Conservation (phyloP, 1,140 invertebrate genomes). For the Potamilus streckersoni region DNA sequence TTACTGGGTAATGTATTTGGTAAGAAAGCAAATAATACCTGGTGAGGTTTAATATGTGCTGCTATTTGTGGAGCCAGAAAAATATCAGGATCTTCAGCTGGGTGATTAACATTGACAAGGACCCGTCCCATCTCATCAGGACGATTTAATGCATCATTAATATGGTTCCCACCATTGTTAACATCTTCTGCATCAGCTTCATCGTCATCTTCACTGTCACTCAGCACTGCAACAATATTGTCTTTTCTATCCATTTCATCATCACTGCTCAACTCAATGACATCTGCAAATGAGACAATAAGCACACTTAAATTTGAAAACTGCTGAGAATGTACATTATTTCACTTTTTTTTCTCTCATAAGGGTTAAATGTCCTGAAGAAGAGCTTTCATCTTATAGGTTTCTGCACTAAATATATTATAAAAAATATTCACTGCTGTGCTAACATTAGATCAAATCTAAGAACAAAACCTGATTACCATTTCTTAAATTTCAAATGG, state of each 20-base stretch:
- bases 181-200: slow-evolving; percentile 75
- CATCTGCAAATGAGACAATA: slow-evolving; percentile 11
- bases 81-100: slow-evolving; percentile 90
- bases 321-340: neutral
- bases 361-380: neutral
- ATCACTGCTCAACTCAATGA: slow-evolving; percentile 64
- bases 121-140: slow-evolving; percentile 93
- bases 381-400: neutral
- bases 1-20: neutral
- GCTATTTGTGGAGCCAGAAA: slow-evolving; percentile 94
- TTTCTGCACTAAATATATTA: too few relatives aligned
- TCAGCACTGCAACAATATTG: slow-evolving; percentile 53
- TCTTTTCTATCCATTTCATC: slow-evolving; percentile 60
- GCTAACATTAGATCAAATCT: too few relatives aligned
- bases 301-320: neutral
- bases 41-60: slow-evolving; percentile 94
- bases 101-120: slow-evolving; percentile 96
- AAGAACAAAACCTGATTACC: too few relatives aligned
- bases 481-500: too few relatives aligned
- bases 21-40: slow-evolving; percentile 68
- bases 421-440: neutral
- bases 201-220: slow-evolving; percentile 54
- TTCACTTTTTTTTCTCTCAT: neutral
- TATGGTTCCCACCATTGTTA: slow-evolving; percentile 67
- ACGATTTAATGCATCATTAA: slow-evolving; percentile 83